Evolutionary conservation across 2,797 vertebrate species (phyloP), one percentile per base, ranked within the genome.

Genomic region (Sebastiscus tertius): DNA sequence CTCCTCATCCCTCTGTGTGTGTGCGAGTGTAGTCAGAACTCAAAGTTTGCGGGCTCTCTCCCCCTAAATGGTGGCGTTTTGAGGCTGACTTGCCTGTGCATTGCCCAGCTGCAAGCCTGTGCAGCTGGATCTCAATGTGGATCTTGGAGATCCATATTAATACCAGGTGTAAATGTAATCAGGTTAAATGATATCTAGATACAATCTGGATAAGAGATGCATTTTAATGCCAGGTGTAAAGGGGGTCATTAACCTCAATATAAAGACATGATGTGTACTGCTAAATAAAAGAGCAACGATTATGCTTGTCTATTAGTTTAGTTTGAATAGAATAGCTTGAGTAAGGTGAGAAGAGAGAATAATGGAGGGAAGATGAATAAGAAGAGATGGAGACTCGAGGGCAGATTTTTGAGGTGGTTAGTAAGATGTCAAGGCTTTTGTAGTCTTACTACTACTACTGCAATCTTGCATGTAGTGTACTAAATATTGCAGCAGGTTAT

Each of bases 401-500:
- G 42, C 34, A 31, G 10, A 74, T 54, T 39, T 67, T 52, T 71
- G 12, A 34, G 29, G 29, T 8, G 36, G 34, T 33, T 31, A 14
- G 26, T 63, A 49, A 67, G 24, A 49, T 26, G 16, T 18, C 59
- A 72, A 55, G 9, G 31, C 14, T 49, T 61, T 14, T n/a, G 16
- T 58, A 13, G 24, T 62, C 9, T 34, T 49, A 29, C 10, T 8
- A 18, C 49, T 9, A 62, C 49, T 9, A 62, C 27, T 52, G 18
- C 62, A 27, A 61, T 77, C 60, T 49, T 60, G 26, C 59, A 49
- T 62, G 29, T 69, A 31, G 58, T 55, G 36, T 69, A 27, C 31
- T 70, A 42, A 75, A 69, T 60, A 61, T 61, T 59, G 54, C 63
- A 52, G 69, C 13, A 58, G 29, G 31, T 79, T 34, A 65, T 79